Base-by-base conservation (phyloP, 2,113 vertebrate genomes). In the Sitta europaea region DNA sequence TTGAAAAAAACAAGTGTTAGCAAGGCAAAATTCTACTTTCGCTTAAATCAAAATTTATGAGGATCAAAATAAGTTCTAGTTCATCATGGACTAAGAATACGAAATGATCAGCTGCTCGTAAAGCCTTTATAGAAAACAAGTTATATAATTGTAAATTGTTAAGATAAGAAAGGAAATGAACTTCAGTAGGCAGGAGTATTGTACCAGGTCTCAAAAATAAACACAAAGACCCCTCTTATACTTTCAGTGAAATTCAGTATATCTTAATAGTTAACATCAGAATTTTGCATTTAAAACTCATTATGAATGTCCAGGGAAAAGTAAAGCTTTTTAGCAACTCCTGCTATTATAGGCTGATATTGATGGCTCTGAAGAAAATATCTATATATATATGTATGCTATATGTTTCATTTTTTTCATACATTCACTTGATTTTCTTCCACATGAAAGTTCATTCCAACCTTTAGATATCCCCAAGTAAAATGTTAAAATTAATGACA, bases 401-500 rank as follows among this genome's bases (percentile, higher is more conserved):
- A 9, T 21, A 36, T 55, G 0, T 40, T 78, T 40, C 4, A 10
- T 65, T 88, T 61, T 90, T 88, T 82, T 58, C 5, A 57, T 59
- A 36, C 50, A 45, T 33, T 76, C 8, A 24, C 10, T 77, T 66
- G 17, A 47, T 2, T 73, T 92, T 72, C 12, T 88, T 16, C 27
- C 23, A n/a, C 3, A 14, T 9, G 8, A 12, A 53, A 21, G 5
- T 67, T 80, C 4, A 36, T 86, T 76, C 6, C 9, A 31, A 78
- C 42, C 28, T 76, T 92, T 48, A 71, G 68, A 85, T 25, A 75
- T n/a, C 7, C 5, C 8, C 65, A 72, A 85, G 7, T 79, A 50
- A 90, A 94, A 79, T 82, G 65, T 87, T 88, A 82, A 87, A 86
- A 61, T 77, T 29, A 84, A 59, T 81, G 65, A 71, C 47, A 95